A percentile compares a stretch with the other conserved stretches of the same genome.
Evolutionary conservation across 2,797 vertebrate genomes (phyloP).

Genomic region (Myotis findleyi): DNA sequence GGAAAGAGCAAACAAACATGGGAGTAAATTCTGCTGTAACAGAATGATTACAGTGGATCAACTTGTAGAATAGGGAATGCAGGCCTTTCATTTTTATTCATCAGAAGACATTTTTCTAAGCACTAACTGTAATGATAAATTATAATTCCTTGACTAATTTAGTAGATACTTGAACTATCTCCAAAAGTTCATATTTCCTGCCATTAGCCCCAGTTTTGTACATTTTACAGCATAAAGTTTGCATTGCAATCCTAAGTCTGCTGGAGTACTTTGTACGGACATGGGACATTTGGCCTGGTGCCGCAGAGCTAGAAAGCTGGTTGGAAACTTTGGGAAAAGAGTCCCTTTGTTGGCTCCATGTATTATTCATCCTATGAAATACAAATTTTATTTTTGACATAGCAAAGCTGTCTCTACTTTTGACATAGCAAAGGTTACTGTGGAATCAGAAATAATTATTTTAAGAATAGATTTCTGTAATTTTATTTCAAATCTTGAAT

Average conservation of each 20-base stretch:
- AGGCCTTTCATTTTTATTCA: not conserved
- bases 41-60: not conserved
- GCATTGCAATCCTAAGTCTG: constrained; percentile 32
- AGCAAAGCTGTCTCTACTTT: constrained; percentile 48
- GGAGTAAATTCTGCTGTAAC: not conserved
- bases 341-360: not conserved
- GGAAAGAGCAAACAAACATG: not conserved
- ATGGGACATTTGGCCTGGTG: not conserved
- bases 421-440: constrained; percentile 45
- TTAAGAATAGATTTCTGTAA: not conserved
- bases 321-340: not conserved
- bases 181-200: not conserved
- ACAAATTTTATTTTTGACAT: constrained; percentile 56
- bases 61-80: not conserved
- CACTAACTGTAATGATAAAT: constrained; percentile 5
- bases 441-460: constrained; percentile 49
- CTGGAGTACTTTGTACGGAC: not conserved
- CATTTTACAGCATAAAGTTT: not conserved
- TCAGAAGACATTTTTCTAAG: constrained; percentile 37
- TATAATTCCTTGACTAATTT: not conserved
- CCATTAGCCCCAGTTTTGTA: not conserved
- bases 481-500: constrained; percentile 11
- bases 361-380: constrained; percentile 1
- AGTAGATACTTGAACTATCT: not conserved
- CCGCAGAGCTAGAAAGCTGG: not conserved